Evolutionary conservation across 1,140 invertebrate species (phyloP).

Genomic region (Cheumatopsyche charites): DNA sequence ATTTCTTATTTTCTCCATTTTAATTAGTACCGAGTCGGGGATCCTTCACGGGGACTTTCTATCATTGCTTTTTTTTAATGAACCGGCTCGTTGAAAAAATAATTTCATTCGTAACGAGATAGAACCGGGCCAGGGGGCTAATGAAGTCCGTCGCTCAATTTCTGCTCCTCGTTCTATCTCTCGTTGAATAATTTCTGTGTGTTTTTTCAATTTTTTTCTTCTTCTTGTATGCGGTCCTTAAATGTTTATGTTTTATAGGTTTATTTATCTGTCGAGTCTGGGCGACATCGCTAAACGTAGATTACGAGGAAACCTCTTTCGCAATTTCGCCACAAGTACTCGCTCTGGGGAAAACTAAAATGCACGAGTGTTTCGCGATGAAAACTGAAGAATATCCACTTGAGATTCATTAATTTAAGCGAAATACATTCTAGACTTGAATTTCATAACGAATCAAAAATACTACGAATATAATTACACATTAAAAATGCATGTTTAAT

Average conservation of each 20-base stretch:
- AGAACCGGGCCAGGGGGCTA: slow-evolving; percentile 2
- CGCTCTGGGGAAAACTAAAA: background rate
- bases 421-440: too few relatives aligned
- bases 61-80: slow-evolving; percentile 28
- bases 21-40: slow-evolving; percentile 17
- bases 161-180: background rate
- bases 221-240: background rate
- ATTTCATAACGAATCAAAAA: too few relatives aligned
- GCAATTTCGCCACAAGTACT: background rate
- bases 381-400: background rate
- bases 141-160: slow-evolving; percentile 13
- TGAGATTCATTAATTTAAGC: background rate
- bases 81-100: slow-evolving; percentile 24
- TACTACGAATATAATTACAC: too few relatives aligned
- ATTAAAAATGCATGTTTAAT: too few relatives aligned
- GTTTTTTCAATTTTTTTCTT: background rate
- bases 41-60: slow-evolving; percentile 4
- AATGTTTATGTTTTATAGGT: slow-evolving; percentile 9
- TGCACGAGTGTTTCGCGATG: background rate
- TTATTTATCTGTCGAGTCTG: background rate
- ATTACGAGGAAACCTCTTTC: background rate
- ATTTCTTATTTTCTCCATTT: slow-evolving; percentile 25
- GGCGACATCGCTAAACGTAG: slow-evolving; percentile 12
- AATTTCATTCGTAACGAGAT: slow-evolving; percentile 21
- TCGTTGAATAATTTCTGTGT: background rate